Evolutionary conservation across 2,888 invertebrate genomes (phyloP).

Genomic region (Phasia obesa): DNA sequence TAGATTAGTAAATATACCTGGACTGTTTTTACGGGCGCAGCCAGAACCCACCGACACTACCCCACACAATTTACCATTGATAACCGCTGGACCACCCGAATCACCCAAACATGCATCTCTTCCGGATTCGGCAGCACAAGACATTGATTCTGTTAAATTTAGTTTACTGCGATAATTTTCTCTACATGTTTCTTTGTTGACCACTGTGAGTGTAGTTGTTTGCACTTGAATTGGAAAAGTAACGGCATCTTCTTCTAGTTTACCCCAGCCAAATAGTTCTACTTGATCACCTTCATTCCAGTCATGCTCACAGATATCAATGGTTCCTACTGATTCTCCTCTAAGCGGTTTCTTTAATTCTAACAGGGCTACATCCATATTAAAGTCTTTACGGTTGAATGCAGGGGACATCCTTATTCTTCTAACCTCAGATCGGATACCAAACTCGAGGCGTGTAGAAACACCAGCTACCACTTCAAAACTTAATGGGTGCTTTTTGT

Average conservation of each 20-base stretch:
- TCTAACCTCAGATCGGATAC: conserved; percentile 2
- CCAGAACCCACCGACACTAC: conserved; percentile 84
- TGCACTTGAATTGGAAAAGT: conserved; percentile 43
- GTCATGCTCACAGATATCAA: conserved; percentile 36
- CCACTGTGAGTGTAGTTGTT: conserved; percentile 39
- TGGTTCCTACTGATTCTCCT: conserved; percentile 52
- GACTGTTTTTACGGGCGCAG: neutral
- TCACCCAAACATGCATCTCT: conserved; percentile 72
- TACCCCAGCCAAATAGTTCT: conserved; percentile 72
- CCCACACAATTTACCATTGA: conserved; percentile 82
- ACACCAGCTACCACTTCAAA: conserved; percentile 61
- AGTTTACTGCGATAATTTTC: neutral
- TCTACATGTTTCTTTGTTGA: neutral
- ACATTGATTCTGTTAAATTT: conserved; percentile 64
- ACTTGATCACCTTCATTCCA: conserved; percentile 35
- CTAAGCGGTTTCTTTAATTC: conserved; percentile 32
- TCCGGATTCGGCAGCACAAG: conserved; percentile 69
- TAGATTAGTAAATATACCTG: neutral
- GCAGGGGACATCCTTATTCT: conserved; percentile 27
- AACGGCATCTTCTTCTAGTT: neutral
- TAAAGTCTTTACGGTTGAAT: conserved; percentile 31
- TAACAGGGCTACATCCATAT: conserved; percentile 71
- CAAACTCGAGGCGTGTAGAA: conserved; percentile 10
- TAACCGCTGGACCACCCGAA: conserved; percentile 72
- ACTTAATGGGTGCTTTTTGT: neutral